phyloP scores from a whole-genome alignment of 2,888 invertebrate genomes.

The Agriopis aurantiaria region DNA sequence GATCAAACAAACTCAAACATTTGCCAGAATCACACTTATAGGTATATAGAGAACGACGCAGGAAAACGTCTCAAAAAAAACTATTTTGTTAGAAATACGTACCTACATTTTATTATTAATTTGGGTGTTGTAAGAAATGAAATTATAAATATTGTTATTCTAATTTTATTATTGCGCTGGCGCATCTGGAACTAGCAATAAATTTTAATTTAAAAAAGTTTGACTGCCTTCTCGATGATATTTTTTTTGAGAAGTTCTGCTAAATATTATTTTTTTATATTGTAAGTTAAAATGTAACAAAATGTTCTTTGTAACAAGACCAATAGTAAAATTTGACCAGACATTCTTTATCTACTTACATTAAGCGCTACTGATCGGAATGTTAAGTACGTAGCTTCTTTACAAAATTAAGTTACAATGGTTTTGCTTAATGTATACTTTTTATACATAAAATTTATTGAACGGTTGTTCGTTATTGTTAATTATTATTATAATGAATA shows the following conservation, averaged over 20 bases:
- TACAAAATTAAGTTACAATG: conserved; percentile 28
- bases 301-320: conserved; percentile 17
- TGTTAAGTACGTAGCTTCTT: conserved; percentile 41
- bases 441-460: conserved; percentile 72
- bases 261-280: neutral
- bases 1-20: too few relatives aligned
- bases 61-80: too few relatives aligned
- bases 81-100: too few relatives aligned
- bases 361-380: conserved; percentile 44
- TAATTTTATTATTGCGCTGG: conserved; percentile 9
- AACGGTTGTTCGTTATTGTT: conserved; percentile 73
- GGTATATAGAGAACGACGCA: too few relatives aligned
- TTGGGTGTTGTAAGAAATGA: neutral
- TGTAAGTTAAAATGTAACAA: neutral
- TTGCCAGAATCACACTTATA: too few relatives aligned
- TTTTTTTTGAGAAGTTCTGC: neutral
- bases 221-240: neutral
- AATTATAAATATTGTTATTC: neutral
- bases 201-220: neutral
- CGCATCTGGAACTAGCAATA: neutral
- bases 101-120: neutral
- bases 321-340: conserved; percentile 16
- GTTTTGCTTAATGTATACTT: conserved; percentile 70
- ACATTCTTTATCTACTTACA: conserved; percentile 4
- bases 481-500: conserved; percentile 52